A percentile compares a stretch with the other conserved stretches of the same genome.
Conservation (phyloP, 2,888 invertebrate species). For the Nomada ferruginata region DNA sequence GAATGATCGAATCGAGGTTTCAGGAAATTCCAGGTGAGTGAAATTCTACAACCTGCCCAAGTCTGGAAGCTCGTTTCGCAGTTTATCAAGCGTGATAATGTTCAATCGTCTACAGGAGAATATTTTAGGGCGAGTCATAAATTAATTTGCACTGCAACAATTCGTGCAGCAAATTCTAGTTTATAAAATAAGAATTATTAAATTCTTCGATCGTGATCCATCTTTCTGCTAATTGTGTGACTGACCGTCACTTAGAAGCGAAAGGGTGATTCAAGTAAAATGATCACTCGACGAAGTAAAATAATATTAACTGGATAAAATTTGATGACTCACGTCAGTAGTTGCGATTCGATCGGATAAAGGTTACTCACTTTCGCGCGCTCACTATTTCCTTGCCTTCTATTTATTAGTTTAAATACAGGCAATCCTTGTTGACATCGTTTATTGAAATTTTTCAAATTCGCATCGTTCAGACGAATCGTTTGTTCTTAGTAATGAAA, state of each 20-base stretch:
- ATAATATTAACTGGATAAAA: no score
- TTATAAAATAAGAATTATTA: no score
- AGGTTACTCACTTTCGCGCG: conserved; percentile 1
- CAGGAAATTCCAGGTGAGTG: neutral
- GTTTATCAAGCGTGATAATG: conserved; percentile 3
- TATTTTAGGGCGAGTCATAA: neutral
- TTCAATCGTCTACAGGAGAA: conserved; percentile 11
- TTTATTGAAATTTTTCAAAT: conserved; percentile 24
- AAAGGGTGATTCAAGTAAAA: no score
- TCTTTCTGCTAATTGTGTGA: no score
- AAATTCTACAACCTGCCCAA: neutral
- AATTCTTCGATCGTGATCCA: no score
- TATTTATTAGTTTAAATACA: conserved; percentile 40
- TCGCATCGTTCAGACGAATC: conserved; percentile 11
- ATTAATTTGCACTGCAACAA: no score
- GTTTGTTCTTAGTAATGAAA: conserved; percentile 44
- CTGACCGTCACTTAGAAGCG: no score
- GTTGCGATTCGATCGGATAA: conserved; percentile 17
- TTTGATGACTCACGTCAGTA: neutral
- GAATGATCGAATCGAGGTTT: conserved; percentile 31
- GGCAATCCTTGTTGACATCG: conserved; percentile 10
- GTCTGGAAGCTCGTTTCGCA: neutral
- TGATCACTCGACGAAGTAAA: no score
- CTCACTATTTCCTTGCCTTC: conserved; percentile 35
- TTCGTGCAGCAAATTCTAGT: no score